A percentile compares a stretch with the other conserved stretches of the same genome.
Conservation (phyloP, 2,888 invertebrate genomes). For the Amphipyra tragopoginis region DNA sequence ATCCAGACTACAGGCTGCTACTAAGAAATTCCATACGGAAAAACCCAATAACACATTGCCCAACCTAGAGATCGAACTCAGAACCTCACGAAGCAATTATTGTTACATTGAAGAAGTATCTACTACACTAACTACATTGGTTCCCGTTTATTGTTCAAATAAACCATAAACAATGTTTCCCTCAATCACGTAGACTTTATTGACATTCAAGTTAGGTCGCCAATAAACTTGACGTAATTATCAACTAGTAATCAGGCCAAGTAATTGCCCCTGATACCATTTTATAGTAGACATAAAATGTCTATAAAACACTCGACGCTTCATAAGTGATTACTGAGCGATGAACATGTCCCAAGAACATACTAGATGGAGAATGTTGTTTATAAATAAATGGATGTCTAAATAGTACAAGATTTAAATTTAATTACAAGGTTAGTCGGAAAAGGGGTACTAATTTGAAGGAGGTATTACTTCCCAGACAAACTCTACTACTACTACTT, state of each 20-base stretch:
- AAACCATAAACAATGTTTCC: background rate
- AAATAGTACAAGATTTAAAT: too few relatives aligned
- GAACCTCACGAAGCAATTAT: too few relatives aligned
- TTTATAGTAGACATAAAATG: conserved; percentile 73
- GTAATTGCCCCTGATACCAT: conserved; percentile 64
- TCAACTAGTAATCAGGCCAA: conserved; percentile 62
- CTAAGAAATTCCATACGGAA: too few relatives aligned
- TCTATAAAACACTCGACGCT: conserved; percentile 67
- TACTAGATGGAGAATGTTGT: background rate
- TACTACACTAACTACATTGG: too few relatives aligned
- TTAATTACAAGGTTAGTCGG: too few relatives aligned
- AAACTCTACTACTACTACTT: too few relatives aligned
- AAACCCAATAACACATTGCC: too few relatives aligned
- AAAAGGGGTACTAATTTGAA: too few relatives aligned
- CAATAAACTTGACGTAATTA: conserved; percentile 55
- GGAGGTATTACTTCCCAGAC: too few relatives aligned
- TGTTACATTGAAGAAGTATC: too few relatives aligned
- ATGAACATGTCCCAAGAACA: conserved; percentile 5
- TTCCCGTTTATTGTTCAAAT: background rate
- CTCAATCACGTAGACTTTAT: conserved; percentile 15
- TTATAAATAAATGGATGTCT: background rate
- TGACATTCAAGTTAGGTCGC: conserved; percentile 20
- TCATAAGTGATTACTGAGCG: conserved; percentile 72
- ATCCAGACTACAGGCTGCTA: too few relatives aligned
- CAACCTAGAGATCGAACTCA: too few relatives aligned